phyloP scores from a whole-genome alignment of 1,140 invertebrate species.

The Dreissena rostriformis region DNA sequence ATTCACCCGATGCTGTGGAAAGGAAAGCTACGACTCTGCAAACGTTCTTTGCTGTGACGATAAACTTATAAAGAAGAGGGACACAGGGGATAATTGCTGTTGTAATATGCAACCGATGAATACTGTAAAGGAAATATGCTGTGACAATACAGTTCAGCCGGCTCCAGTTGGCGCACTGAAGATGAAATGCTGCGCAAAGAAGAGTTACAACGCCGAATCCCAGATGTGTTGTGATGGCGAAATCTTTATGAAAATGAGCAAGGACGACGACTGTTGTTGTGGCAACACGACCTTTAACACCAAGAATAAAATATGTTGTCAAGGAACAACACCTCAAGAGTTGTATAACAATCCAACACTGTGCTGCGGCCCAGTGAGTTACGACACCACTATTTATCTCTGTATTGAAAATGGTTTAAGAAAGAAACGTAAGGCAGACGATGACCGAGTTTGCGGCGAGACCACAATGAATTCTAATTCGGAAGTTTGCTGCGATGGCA shows the following conservation, averaged over 20 bases:
- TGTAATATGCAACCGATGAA: constrained; percentile 41
- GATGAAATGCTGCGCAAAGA: constrained; percentile 47
- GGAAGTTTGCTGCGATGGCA: constrained; percentile 50
- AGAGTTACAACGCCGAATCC: constrained; percentile 42
- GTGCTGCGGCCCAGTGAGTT: constrained; percentile 36
- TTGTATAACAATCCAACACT: constrained; percentile 33
- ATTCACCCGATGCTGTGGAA: constrained; percentile 47
- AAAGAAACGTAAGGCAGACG: constrained; percentile 29
- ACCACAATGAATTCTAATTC: constrained; percentile 34
- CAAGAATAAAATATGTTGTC: constrained; percentile 38
- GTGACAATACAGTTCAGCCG: constrained; percentile 44
- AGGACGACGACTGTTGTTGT: constrained; percentile 52
- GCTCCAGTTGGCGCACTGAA: constrained; percentile 41
- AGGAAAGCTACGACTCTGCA: constrained; percentile 42
- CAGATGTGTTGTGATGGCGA: constrained; percentile 45
- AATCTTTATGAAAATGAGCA: constrained; percentile 35
- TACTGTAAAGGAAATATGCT: constrained; percentile 42
- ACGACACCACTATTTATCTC: constrained; percentile 19
- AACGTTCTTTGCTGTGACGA: constrained; percentile 42
- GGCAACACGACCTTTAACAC: constrained; percentile 48
- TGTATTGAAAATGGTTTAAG: constrained; percentile 19
- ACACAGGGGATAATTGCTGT: constrained; percentile 44
- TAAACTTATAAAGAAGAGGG: constrained; percentile 39
- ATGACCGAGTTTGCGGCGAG: constrained; percentile 45
- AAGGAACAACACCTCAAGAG: constrained; percentile 45